Evolutionary conservation across 2,797 vertebrate genomes (phyloP).

Genomic region (Otus scops): DNA sequence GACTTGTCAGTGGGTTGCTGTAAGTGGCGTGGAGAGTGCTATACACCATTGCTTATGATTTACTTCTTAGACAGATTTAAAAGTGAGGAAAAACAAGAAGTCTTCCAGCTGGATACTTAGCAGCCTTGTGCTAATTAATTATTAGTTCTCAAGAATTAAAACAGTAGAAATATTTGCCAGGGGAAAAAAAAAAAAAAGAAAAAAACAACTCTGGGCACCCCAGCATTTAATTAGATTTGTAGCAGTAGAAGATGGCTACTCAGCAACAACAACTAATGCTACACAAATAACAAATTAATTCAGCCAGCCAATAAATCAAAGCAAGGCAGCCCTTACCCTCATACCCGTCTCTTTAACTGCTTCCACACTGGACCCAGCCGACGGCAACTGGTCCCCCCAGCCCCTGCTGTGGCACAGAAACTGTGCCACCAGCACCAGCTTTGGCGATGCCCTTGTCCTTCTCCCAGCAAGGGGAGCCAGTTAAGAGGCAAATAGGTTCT

Average conservation of each 20-base stretch:
- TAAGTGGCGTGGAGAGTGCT: not conserved
- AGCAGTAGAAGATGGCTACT: conserved; percentile 28
- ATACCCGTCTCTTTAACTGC: not conserved
- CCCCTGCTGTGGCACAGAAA: not conserved
- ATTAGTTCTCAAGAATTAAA: not conserved
- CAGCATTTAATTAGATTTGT: conserved; percentile 23
- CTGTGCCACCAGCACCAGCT: not conserved
- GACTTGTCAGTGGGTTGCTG: not conserved
- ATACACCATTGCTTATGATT: rapidly evolving
- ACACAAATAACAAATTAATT: conserved; percentile 24
- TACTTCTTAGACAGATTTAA: not conserved
- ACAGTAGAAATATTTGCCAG: not conserved
- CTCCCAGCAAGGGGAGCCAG: not conserved
- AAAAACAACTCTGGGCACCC: not conserved
- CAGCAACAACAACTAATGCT: conserved; percentile 19
- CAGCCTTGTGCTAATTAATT: not conserved
- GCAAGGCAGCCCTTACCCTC: not conserved
- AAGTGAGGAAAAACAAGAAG: not conserved
- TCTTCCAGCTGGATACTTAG: not conserved
- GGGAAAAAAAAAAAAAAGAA: not conserved
- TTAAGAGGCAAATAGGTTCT: not conserved
- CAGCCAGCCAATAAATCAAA: conserved; percentile 23
- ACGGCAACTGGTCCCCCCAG: not conserved
- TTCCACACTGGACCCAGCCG: rapidly evolving
- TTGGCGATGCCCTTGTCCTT: not conserved